Base-by-base conservation (phyloP, 1,140 invertebrate species). In the fruit fly (Drosophila melanogaster) region DNA sequence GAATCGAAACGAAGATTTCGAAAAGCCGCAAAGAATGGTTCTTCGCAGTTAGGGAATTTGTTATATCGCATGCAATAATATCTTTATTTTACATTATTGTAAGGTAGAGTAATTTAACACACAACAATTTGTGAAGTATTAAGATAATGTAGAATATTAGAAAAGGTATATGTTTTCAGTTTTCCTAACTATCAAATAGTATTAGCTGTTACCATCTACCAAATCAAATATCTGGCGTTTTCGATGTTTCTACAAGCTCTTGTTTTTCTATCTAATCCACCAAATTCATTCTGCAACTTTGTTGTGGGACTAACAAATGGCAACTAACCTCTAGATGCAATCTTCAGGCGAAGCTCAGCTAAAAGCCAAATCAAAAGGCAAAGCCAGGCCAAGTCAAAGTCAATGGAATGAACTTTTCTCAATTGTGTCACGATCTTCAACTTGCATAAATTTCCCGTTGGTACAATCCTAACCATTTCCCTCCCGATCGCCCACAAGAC, bases 361-460 rank as follows among this genome's bases (percentile, higher is more conserved):
- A 24, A 61, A 35, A 62, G 62, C 17, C 56, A 35, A 59, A 67
- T 64, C 46, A 51, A 67, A 38, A 37, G 64, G 33, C 62, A 69
- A 49, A 56, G 67, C 65, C 61, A 70, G 41, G 30, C 40, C 58
- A 61, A 77, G 74, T 77, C 72, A 65, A 77, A 79, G 64, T 50
- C 80, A 84, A 59, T 44, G 64, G 69, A 85, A 56, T 85, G 77
- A 85, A 85, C 81, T 85, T 65, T 85, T 85, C 62, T 49, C 77
- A 86, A 85, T 85, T 80, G 81, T 85, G 77, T 85, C 81, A 85
- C 81, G 81, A 85, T 66, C 85, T 85, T 85, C 81, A 85, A 85
- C 81, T 85, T 85, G 81, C 81, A 85, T 85, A 85, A 64, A 85
- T 85, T 85, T 85, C 11, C 11, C n/a, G 26, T 22, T 40, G 26